A percentile compares a stretch with the other conserved stretches of the same genome.
These are phyloP conservation scores for Colostygia pectinataria DNA, from an alignment of 2,888 invertebrate genomes.

Conservation along the genomic window DNA sequence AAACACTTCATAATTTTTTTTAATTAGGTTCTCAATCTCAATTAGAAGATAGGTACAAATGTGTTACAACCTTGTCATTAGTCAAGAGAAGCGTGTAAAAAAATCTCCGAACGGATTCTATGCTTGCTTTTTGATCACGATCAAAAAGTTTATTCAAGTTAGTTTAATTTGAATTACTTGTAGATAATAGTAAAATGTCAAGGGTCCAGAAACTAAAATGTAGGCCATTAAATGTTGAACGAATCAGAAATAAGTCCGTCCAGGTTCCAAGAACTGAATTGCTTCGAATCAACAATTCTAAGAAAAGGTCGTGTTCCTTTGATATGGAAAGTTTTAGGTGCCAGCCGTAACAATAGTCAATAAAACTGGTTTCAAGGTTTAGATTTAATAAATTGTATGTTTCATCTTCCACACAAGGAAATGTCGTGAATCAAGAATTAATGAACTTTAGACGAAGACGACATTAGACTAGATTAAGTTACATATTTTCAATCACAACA, in stretches of 20 bases:
- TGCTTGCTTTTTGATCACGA: too few species aligned
- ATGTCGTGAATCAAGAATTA: conserved; percentile 32
- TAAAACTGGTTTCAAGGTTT: too few species aligned
- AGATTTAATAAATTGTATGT: too few species aligned
- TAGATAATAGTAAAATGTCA: background rate
- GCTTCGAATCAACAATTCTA: background rate
- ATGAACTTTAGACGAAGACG: conserved; percentile 33
- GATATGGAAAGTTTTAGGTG: background rate
- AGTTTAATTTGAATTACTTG: too few species aligned
- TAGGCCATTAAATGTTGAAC: conserved; percentile 7
- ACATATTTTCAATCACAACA: background rate
- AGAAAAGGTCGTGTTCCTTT: background rate
- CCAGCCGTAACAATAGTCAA: too few species aligned
- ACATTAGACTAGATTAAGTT: conserved; percentile 33
- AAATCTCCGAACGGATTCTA: too few species aligned
- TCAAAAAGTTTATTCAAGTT: too few species aligned
- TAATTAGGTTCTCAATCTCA: too few species aligned
- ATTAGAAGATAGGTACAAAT: too few species aligned
- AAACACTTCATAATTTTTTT: too few species aligned
- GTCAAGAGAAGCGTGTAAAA: too few species aligned
- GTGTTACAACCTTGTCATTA: too few species aligned
- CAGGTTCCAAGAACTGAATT: background rate
- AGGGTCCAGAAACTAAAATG: background rate
- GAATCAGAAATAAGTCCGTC: conserved; percentile 17
- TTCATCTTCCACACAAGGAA: background rate